Percentiles rank a stretch among this genome's conserved stretches.
phyloP scores from a whole-genome alignment of 2,113 vertebrate species.

The Melanocharis versteri region DNA sequence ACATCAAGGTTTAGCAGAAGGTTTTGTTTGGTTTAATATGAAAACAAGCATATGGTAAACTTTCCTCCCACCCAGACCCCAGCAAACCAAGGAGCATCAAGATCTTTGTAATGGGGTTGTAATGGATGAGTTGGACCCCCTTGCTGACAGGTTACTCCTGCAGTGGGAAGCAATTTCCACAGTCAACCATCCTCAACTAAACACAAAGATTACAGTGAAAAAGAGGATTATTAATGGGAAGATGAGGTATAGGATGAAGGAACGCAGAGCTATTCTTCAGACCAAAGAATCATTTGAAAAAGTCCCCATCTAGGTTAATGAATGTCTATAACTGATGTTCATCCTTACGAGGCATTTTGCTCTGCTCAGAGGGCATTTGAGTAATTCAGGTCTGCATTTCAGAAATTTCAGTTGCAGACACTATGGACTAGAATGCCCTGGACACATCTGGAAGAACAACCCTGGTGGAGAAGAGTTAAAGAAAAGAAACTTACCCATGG shows the following conservation, averaged over 20 bases:
- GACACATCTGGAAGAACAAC: background rate
- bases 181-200: background rate
- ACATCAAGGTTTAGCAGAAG: background rate
- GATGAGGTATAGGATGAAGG: background rate
- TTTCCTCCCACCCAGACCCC: background rate
- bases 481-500: conserved; percentile 63
- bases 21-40: background rate
- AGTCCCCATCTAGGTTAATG: background rate
- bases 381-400: background rate
- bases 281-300: background rate
- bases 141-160: background rate
- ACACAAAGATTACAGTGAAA: background rate
- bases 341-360: background rate
- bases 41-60: background rate
- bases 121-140: background rate
- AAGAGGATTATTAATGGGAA: background rate
- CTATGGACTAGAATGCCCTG: background rate
- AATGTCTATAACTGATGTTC: background rate
- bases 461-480: background rate
- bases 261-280: background rate
- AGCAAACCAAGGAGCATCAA: background rate
- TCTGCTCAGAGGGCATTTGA: background rate
- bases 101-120: background rate
- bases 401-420: background rate
- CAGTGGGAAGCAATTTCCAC: background rate